phyloP scores from a whole-genome alignment of 2,113 vertebrate genomes.

The Pelobates fuscus region DNA sequence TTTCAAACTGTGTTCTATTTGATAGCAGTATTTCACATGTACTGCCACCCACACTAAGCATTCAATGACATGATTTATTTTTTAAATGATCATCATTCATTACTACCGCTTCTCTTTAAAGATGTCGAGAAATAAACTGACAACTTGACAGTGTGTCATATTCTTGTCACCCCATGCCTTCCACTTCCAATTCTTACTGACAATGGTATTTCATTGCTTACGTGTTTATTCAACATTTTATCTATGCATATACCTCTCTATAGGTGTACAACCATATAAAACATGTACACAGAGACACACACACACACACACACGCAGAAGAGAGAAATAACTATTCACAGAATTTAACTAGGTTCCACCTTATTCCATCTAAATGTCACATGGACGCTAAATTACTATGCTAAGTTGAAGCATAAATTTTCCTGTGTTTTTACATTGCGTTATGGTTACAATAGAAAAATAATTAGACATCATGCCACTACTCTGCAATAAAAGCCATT shows the following conservation, averaged over 20 bases:
- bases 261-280: too few species aligned
- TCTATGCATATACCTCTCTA: not conserved
- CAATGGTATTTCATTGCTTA: not conserved
- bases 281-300: too few species aligned
- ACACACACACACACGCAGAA: too few species aligned
- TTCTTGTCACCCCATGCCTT: slow-evolving; percentile 44
- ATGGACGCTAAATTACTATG: not conserved
- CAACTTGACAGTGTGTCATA: slow-evolving; percentile 55
- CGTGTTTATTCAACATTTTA: not conserved
- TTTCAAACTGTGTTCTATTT: not conserved
- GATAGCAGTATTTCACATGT: not conserved
- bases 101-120: slow-evolving; percentile 48
- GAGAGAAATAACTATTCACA: too few species aligned
- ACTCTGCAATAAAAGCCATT: not conserved
- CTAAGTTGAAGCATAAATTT: not conserved
- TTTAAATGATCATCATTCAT: slow-evolving; percentile 48
- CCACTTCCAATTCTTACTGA: not conserved
- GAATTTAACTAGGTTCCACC: too few species aligned
- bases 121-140: slow-evolving; percentile 50
- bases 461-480: not conserved
- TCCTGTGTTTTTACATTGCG: not conserved
- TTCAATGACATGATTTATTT: slow-evolving; percentile 42
- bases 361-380: too few species aligned
- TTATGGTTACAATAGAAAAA: not conserved
- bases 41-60: slow-evolving; percentile 35